Evolutionary conservation across 92 coral and sea anemone genomes (phyloP), one percentile per base, ranked within the genome.

Genomic region (Hydrozoanthus gracilis): DNA sequence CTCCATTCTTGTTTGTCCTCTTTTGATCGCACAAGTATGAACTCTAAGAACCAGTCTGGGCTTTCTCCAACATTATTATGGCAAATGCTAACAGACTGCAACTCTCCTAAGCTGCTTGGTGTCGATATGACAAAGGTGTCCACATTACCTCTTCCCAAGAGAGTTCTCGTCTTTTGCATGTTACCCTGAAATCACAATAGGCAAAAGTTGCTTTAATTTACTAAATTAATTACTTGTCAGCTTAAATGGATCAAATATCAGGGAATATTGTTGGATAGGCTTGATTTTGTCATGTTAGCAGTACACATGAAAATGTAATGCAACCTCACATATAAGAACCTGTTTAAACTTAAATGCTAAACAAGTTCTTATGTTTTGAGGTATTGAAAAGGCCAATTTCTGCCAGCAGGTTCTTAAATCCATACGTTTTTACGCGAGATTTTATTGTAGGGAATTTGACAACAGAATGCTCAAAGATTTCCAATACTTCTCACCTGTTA

Each of bases 1-100:
- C 51, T 44, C 93, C 93, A 91, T 5, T 68, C 66, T 35, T 74
- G 86, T 2, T 55, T 70, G 7, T 49, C 82, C 12, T 76, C 76
- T 47, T 75, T 74, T 35, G 88, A 86, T 47, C 72, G 51, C 2
- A 91, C 73, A 52, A 74, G 44, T 1, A 77, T 73, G 50, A 66
- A 76, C 3, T 84, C 88, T 0, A 91, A 84, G 48, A 91, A 91
- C 93, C 93, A 91, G 11, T 80, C 74, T 1, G 93, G 93, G 66
- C 69, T 77, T 2, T 47, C 71, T n/a, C 93, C 93, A 2, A 66
- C 11, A 50, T 91, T 88, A 60, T 91, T 82, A 49, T 91, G 93
- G 35, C 90, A 67, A 17, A 88, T 58, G 20, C 74, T 69, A 46
- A 91, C 39, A 18, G 77, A 39, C 12, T 58, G 68, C 8, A 91